Conservation (phyloP, 2,888 invertebrate species). For the Caenorhabditis sp. region DNA sequence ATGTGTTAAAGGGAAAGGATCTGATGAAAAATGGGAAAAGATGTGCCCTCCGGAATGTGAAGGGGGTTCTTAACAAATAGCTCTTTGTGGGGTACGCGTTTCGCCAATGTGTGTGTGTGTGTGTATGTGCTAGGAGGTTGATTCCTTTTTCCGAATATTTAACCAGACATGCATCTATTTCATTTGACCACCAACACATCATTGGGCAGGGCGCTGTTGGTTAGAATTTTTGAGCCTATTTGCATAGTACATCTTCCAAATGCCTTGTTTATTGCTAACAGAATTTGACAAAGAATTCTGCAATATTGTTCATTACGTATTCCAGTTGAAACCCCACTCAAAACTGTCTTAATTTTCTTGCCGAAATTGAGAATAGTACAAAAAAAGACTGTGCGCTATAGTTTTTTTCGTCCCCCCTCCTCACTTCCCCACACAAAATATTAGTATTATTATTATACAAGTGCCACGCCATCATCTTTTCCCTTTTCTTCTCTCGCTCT, state of each 20-base stretch:
- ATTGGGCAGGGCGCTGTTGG: conserved; percentile 1
- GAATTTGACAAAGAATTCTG: no score
- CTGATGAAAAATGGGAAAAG: conserved; percentile 6
- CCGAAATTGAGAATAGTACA: no score
- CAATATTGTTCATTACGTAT: no score
- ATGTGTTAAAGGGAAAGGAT: conserved; percentile 31
- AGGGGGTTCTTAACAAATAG: conserved; percentile 49
- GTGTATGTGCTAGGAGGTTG: conserved; percentile 3
- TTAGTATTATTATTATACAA: no score
- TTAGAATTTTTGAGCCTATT: neutral
- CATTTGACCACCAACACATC: conserved; percentile 31
- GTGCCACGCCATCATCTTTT: no score
- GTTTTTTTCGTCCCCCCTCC: neutral
- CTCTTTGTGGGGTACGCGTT: conserved; percentile 27
- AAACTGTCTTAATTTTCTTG: no score
- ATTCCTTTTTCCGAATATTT: conserved; percentile 42
- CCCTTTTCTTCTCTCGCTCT: neutral
- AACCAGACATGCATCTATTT: conserved; percentile 41
- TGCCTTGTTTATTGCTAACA: neutral
- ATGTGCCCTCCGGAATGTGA: conserved; percentile 18
- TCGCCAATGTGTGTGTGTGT: neutral
- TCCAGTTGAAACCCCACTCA: no score
- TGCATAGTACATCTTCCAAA: conserved; percentile 1
- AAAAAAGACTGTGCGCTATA: no score
- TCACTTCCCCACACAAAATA: no score